These are phyloP conservation scores for Pseudopodoces humilis DNA, from an alignment of 2,113 vertebrate genomes.

Conservation along the genomic window DNA sequence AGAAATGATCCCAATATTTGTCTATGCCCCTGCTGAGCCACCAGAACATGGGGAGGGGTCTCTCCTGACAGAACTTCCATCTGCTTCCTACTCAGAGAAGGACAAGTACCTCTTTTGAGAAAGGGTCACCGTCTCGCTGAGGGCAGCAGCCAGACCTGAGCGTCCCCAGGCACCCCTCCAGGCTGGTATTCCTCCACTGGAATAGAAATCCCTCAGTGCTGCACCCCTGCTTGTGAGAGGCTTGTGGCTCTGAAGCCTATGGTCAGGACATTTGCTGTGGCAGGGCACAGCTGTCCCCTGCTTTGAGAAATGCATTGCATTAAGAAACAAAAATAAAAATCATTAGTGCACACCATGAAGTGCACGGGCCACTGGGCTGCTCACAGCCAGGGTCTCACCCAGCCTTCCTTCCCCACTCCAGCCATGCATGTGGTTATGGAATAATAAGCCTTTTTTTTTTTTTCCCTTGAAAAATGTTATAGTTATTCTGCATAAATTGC, in stretches of 20 bases:
- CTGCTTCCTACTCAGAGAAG: not conserved
- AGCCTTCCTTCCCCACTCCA: not conserved
- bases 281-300: not conserved
- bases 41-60: not conserved
- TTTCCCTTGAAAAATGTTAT: not conserved
- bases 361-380: not conserved
- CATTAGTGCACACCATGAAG: not conserved
- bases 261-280: not conserved
- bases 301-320: not conserved
- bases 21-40: not conserved
- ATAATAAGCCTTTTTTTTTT: not conserved
- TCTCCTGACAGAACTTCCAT: not conserved
- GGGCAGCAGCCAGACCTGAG: not conserved
- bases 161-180: not conserved
- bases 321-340: not conserved
- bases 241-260: not conserved
- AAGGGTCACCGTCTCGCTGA: accelerated
- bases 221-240: not conserved
- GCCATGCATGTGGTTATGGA: not conserved
- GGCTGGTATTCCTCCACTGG: no score
- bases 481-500: not conserved
- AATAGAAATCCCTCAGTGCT: not conserved
- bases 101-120: not conserved
- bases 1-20: not conserved
- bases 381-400: not conserved